Evolutionary conservation across 2,888 invertebrate genomes (phyloP), one percentile per base, ranked within the genome.

Genomic region (Helicoverpa assulta): DNA sequence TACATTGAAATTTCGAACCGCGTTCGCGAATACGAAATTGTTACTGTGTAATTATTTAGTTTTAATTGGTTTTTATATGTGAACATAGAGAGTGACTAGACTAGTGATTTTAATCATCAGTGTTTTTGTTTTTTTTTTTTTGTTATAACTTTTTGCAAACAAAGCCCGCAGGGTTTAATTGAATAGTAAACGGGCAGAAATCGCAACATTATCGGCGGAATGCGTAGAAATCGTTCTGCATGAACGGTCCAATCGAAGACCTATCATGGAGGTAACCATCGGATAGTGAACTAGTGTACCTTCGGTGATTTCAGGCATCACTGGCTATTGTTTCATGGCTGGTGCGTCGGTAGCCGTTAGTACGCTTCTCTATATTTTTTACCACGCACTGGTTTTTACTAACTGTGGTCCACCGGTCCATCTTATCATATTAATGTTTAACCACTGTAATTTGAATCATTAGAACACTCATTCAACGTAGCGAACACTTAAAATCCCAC

Each of bases 161-260:
- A 66, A 71, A 71, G 60, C 68, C 62, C 18, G 58, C 67, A 55
- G 73, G 62, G 43, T 70, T 73, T 67, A 67, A 73, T 78, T 78
- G 65, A 82, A 79, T 82, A 75, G 70, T 78, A 78, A 78, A 76
- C 76, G 73, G 69, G 67, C 74, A 71, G 62, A 37, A 14, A 78
- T 64, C 72, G 75, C 76, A 72, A 80, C 73, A 71, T 83, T 88
- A 85, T 88, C 75, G 82, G 70, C 83, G 88, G 90, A 89, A 91
- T 91, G 93, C 88, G 88, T 91, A 91, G 92, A 93, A 92, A 93
- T 92, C 88, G 92, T 89, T 89, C 82, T 90, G 91, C 93, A 86
- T 87, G 90, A 93, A 81, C 84, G 87, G 82, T 85, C 82, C 80
- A 76, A 83, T 85, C 76, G 88, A 90, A 90, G 89, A 91, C 86